These are phyloP conservation scores for Junonia oenone DNA, from an alignment of 2,888 invertebrate species.

Conservation along the genomic window DNA sequence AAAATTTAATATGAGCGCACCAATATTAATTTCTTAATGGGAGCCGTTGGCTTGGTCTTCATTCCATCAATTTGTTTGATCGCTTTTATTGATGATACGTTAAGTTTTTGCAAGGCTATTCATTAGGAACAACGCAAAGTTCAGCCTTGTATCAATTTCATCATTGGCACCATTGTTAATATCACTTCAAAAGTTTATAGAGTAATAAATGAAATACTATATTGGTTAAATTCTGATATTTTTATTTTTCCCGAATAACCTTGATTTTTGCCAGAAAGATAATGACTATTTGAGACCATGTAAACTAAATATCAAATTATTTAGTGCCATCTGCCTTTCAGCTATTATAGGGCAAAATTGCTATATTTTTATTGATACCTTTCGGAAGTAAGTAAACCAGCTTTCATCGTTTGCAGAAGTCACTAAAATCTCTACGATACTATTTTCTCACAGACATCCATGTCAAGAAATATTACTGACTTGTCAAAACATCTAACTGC, in stretches of 20 bases:
- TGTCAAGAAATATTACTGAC: background rate
- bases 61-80: constrained; percentile 57
- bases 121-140: background rate
- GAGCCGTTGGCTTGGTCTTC: constrained; percentile 30
- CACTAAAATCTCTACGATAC: background rate
- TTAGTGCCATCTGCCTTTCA: too few relatives aligned
- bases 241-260: too few relatives aligned
- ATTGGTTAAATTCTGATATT: too few relatives aligned
- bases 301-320: too few relatives aligned
- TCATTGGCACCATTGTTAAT: background rate
- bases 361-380: too few relatives aligned
- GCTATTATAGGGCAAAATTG: too few relatives aligned
- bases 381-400: too few relatives aligned
- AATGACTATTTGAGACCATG: too few relatives aligned
- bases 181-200: too few relatives aligned
- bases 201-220: too few relatives aligned
- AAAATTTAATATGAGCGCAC: constrained; percentile 21
- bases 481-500: background rate
- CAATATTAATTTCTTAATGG: constrained; percentile 65
- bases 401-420: too few relatives aligned
- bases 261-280: too few relatives aligned
- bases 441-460: background rate
- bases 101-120: constrained; percentile 14
- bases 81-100: constrained; percentile 29
- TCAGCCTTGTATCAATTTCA: background rate